Evolutionary conservation across 1,140 invertebrate genomes (phyloP).

Genomic region (Cydia amplana): DNA sequence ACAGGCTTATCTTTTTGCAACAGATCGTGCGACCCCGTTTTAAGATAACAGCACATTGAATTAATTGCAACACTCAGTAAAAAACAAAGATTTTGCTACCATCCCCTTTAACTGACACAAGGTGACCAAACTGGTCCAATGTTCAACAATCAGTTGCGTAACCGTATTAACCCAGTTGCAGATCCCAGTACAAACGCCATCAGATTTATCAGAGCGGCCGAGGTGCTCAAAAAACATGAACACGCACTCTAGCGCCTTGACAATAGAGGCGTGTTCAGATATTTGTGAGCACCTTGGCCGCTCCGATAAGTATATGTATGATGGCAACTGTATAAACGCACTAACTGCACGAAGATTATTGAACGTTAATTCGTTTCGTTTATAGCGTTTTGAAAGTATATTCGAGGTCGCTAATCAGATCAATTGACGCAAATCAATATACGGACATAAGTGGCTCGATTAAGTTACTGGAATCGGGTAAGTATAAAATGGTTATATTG

Average conservation of each 20-base stretch:
- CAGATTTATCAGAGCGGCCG: too few relatives aligned
- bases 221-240: too few relatives aligned
- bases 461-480: not conserved
- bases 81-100: slow-evolving; percentile 16
- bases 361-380: not conserved
- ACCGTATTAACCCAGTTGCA: slow-evolving; percentile 21
- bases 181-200: not conserved
- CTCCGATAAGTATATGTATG: too few relatives aligned
- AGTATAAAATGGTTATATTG: too few relatives aligned
- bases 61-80: not conserved
- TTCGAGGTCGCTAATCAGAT: slow-evolving; percentile 28
- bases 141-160: slow-evolving; percentile 20
- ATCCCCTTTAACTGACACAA: slow-evolving; percentile 5
- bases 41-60: too few relatives aligned
- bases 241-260: too few relatives aligned
- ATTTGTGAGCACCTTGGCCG: too few relatives aligned
- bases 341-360: not conserved
- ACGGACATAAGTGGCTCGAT: not conserved
- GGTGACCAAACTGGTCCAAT: slow-evolving; percentile 24
- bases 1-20: too few relatives aligned
- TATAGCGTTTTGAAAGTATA: not conserved
- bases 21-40: too few relatives aligned
- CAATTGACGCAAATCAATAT: slow-evolving; percentile 16
- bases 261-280: too few relatives aligned
- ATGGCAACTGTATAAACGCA: slow-evolving; percentile 2